These are phyloP conservation scores for Carterocephalus palaemon DNA, from an alignment of 2,888 invertebrate species.

Conservation along the genomic window DNA sequence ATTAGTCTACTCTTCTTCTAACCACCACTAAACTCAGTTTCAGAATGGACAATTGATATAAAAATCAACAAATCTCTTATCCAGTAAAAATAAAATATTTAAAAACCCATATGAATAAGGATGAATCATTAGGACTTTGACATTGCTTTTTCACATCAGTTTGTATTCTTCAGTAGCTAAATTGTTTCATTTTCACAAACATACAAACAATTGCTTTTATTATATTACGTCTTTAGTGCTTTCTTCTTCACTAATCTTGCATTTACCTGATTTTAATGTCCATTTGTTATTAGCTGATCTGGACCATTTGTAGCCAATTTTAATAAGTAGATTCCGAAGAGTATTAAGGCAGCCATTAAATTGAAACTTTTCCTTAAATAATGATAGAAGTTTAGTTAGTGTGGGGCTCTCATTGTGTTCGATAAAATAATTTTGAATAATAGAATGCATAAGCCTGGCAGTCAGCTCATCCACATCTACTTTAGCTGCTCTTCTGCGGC, in stretches of 20 bases:
- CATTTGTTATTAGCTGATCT: conserved; percentile 14
- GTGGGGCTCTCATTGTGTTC: conserved; percentile 23
- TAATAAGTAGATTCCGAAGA: conserved; percentile 13
- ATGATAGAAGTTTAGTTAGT: conserved; percentile 14
- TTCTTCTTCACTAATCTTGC: conserved; percentile 16
- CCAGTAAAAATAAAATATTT: too few relatives aligned
- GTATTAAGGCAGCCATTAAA: conserved; percentile 21
- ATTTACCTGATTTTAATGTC: conserved; percentile 19
- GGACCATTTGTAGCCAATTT: conserved; percentile 21
- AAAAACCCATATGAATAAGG: too few relatives aligned
- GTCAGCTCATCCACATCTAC: conserved; percentile 17
- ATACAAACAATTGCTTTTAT: too few relatives aligned
- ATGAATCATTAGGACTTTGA: too few relatives aligned
- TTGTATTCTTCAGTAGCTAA: too few relatives aligned
- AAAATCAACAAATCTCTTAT: too few relatives aligned
- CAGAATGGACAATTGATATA: too few relatives aligned
- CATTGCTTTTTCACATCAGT: too few relatives aligned
- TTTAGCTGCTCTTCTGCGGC: conserved; percentile 12
- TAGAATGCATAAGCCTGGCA: conserved; percentile 17
- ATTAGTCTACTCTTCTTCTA: too few relatives aligned
- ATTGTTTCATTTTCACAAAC: too few relatives aligned
- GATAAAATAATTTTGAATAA: conserved; percentile 19
- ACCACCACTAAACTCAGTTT: too few relatives aligned
- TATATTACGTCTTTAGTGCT: too few relatives aligned
- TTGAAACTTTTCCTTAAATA: conserved; percentile 20